Evolutionary conservation across 1,140 invertebrate species (phyloP), one percentile per base, ranked within the genome.

Genomic region (Teleogryllus occipitalis): DNA sequence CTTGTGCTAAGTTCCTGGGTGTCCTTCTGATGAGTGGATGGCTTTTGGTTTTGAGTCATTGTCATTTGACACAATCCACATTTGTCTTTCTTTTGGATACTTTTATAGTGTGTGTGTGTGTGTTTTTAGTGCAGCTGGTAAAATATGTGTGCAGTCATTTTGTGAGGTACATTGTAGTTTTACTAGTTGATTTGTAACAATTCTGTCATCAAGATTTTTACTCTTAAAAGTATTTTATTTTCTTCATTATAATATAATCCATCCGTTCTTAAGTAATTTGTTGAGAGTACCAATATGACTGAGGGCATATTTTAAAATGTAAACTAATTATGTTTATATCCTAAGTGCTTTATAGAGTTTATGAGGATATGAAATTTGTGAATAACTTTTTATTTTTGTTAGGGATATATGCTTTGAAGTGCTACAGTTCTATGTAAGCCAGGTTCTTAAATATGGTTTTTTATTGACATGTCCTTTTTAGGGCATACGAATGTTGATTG

Each of bases 121-220:
- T 65, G 54, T 65, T 65, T 65, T 65, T 65, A 65, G 54, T 65
- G 54, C 54, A 65, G 54, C 54, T 65, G 54, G 54, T 65, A 65
- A 65, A 65, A 65, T 65, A 65, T 65, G 54, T 65, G 18, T 65
- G 18, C 54, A 65, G 54, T 65, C 54, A 65, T 65, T 65, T 65
- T 7, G 7, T 65, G 54, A 65, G 54, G 54, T 65, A 39, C 27
- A 39, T 39, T 39, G 27, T 39, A 39, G 27, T 39, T 39, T 39
- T 39, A 39, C 27, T 39, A 39, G 27, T 39, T 39, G 27, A 39
- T 39, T 39, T 39, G 27, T 39, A 5, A 39, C 27, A 39, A 39
- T 39, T 39, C 27, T 39, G 27, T 39, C 27, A 2, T 39, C 27
- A 39, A 39, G 27, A 39, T 39, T 39, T n/a, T 39, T 39, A 39